A percentile compares a stretch with the other conserved stretches of the same genome.
Evolutionary conservation across 2,888 invertebrate genomes (phyloP).

Genomic region (Meliscaeva auricollis): DNA sequence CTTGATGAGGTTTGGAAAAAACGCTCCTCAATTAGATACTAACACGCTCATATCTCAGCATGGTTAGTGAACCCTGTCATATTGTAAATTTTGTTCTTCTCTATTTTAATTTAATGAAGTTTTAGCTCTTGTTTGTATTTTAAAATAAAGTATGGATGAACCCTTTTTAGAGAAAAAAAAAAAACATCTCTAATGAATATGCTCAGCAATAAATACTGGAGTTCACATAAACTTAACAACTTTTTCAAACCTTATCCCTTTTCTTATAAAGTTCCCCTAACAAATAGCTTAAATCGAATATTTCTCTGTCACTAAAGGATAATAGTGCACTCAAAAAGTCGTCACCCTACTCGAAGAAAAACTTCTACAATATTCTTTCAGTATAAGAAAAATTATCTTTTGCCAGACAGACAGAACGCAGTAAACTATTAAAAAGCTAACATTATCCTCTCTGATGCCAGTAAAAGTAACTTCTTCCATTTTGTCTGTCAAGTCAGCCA

Average conservation of each 20-base stretch:
- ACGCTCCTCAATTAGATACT: no score
- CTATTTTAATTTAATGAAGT: no score
- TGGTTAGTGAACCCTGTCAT: no score
- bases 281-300: conserved; percentile 25
- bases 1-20: no score
- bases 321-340: conserved; percentile 32
- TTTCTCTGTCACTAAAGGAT: conserved; percentile 31
- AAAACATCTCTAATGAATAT: no score
- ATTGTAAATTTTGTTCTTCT: no score
- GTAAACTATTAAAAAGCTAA: conserved; percentile 58
- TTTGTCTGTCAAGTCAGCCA: conserved; percentile 33
- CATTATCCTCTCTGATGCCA: conserved; percentile 54
- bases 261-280: conserved; percentile 19
- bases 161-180: no score
- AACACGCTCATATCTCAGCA: no score
- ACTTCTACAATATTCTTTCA: conserved; percentile 58
- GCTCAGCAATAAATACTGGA: no score
- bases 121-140: no score
- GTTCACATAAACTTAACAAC: neutral
- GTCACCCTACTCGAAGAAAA: conserved; percentile 38
- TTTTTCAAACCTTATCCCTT: conserved; percentile 2
- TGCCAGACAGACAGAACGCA: conserved; percentile 55
- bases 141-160: no score
- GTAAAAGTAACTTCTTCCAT: conserved; percentile 53
- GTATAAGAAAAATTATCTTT: conserved; percentile 47